Percentiles rank a stretch among this genome's conserved stretches.
phyloP scores from a whole-genome alignment of 2,797 vertebrate species.

The Semotilus atromaculatus region DNA sequence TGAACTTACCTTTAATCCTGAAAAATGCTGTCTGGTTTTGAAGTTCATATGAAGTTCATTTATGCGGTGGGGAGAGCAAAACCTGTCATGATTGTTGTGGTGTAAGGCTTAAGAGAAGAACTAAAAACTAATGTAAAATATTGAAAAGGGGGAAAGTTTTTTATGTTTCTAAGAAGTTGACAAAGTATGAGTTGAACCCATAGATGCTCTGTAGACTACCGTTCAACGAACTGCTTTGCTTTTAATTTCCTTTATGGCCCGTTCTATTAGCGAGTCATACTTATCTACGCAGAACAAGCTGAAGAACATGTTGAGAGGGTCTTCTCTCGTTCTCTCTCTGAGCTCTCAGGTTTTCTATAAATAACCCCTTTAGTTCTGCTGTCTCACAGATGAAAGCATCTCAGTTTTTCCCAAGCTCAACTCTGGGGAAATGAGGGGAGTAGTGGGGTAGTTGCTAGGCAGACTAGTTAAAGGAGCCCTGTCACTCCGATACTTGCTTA shows the following conservation, averaged over 20 bases:
- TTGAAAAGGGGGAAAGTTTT: not conserved
- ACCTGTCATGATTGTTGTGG: not conserved
- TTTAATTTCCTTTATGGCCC: not conserved
- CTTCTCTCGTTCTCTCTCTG: conserved; percentile 59
- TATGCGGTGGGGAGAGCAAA: not conserved
- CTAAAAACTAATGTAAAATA: not conserved
- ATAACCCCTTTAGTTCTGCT: conserved; percentile 81
- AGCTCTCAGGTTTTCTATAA: conserved; percentile 79
- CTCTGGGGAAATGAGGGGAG: conserved; percentile 67
- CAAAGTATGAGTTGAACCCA: not conserved
- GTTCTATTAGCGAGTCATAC: not conserved
- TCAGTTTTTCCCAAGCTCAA: conserved; percentile 65
- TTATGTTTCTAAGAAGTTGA: not conserved
- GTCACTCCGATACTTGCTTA: conserved; percentile 67
- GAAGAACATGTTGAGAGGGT: conserved; percentile 57
- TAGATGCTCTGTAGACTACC: not conserved
- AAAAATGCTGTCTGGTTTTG: not conserved
- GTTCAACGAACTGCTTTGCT: conserved; percentile 14
- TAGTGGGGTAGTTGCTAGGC: conserved; percentile 73
- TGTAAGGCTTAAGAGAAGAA: not conserved
- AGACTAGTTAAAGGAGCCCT: conserved; percentile 81
- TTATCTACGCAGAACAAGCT: conserved; percentile 59
- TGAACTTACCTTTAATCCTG: not conserved
- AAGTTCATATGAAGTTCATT: too few species aligned
- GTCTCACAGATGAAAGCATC: conserved; percentile 81